A percentile compares a stretch with the other conserved stretches of the same genome.
phyloP scores from a whole-genome alignment of 53 echinoderm and acorn worm genomes.

The Patiria pectinifera region DNA sequence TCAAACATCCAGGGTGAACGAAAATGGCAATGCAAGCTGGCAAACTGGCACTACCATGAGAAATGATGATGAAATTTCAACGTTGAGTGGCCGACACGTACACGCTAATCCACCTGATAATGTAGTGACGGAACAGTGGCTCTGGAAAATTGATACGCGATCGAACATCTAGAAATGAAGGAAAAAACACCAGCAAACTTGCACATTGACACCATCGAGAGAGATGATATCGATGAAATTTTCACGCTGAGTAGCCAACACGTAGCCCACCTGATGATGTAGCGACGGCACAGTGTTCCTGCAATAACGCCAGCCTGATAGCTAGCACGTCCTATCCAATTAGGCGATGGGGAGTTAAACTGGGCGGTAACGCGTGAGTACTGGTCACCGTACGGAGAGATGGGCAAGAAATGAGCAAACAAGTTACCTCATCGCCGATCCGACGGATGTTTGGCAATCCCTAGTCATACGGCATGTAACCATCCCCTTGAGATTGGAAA shows the following conservation, averaged over 20 bases:
- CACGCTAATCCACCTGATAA: too few relatives aligned
- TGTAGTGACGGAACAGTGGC: too few relatives aligned
- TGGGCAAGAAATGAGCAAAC: conserved; percentile 13
- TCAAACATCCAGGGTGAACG: too few relatives aligned
- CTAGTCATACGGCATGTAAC: not conserved
- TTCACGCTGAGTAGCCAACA: not conserved
- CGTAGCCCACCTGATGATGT: conserved; percentile 18
- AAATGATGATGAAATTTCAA: too few relatives aligned
- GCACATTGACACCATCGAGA: not conserved
- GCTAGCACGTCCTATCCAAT: not conserved
- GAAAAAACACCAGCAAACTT: too few relatives aligned
- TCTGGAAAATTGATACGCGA: too few relatives aligned
- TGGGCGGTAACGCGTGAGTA: not conserved
- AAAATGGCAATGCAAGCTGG: too few relatives aligned
- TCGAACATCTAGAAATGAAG: too few relatives aligned
- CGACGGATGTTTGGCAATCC: not conserved
- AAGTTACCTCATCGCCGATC: conserved; percentile 3
- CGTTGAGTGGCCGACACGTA: too few relatives aligned
- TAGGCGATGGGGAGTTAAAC: not conserved
- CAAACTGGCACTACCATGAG: too few relatives aligned
- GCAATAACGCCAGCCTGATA: not conserved
- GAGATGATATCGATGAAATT: not conserved
- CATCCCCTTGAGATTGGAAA: not conserved
- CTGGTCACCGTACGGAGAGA: not conserved
- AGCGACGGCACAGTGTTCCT: not conserved